Conservation (phyloP, 2,888 invertebrate genomes). For the Proisotoma minuta region DNA sequence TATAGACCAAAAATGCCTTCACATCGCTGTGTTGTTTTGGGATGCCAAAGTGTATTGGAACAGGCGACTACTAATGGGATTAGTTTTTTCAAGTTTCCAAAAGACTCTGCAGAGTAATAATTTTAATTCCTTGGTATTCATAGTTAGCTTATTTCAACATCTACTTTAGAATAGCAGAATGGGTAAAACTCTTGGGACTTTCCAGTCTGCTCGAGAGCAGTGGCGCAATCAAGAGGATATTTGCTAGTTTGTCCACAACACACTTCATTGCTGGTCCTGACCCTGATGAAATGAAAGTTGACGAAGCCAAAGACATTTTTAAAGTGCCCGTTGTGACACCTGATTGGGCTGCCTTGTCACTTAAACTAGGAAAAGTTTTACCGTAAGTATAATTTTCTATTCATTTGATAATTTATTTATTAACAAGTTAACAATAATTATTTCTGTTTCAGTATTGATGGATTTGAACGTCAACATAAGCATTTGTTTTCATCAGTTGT, state of each 20-base stretch:
- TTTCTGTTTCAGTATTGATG: constrained; percentile 60
- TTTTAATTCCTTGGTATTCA: too few relatives aligned
- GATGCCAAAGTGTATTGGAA: too few relatives aligned
- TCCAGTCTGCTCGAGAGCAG: constrained; percentile 76
- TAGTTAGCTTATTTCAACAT: too few relatives aligned
- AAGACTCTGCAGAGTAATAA: too few relatives aligned
- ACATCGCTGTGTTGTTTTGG: too few relatives aligned
- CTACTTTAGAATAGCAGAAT: too few relatives aligned
- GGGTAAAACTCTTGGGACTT: too few relatives aligned
- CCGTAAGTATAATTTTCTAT: constrained; percentile 56
- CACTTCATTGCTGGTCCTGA: constrained; percentile 84
- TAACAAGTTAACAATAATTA: neutral
- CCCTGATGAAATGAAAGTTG: constrained; percentile 77
- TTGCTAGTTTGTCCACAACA: constrained; percentile 85
- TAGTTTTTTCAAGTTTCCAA: too few relatives aligned
- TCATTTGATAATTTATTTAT: neutral
- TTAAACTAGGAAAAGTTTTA: constrained; percentile 57
- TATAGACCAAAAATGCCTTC: too few relatives aligned
- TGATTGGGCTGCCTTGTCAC: constrained; percentile 73
- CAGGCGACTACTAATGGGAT: too few relatives aligned
- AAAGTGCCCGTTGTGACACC: constrained; percentile 84
- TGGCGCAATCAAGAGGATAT: constrained; percentile 81
- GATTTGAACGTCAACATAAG: constrained; percentile 64
- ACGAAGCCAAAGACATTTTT: constrained; percentile 86
- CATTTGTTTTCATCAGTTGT: constrained; percentile 70